A percentile compares a stretch with the other conserved stretches of the same genome.
These are phyloP conservation scores for Lampris megalopsis DNA, from an alignment of 2,113 vertebrate species.

Conservation along the genomic window DNA sequence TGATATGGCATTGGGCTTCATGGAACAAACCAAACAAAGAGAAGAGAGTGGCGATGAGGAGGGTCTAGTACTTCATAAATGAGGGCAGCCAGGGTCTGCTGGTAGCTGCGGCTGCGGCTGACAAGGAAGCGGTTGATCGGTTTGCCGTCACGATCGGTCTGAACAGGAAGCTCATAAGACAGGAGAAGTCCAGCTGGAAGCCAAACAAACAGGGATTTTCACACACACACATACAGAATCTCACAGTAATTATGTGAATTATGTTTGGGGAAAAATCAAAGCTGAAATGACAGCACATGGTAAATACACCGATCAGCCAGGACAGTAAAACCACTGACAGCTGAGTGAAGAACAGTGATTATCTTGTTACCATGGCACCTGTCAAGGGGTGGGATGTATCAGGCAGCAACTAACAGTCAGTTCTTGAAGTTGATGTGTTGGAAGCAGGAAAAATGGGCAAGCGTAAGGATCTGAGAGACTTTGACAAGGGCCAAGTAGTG, in stretches of 20 bases:
- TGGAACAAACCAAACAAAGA: not conserved
- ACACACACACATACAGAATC: not conserved
- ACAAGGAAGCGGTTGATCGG: slow-evolving; percentile 88
- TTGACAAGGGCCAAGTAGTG: no score
- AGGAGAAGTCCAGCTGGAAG: slow-evolving; percentile 90
- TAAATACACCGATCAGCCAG: no score
- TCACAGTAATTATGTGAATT: not conserved
- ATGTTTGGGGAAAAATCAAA: no score
- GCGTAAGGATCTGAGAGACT: no score
- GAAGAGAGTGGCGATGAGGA: not conserved
- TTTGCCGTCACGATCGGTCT: slow-evolving; percentile 89
- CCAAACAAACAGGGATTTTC: slow-evolving; percentile 6
- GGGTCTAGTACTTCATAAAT: slow-evolving; percentile 87
- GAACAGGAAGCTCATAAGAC: slow-evolving; percentile 89
- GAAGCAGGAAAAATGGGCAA: no score
- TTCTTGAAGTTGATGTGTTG: no score
- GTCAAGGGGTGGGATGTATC: no score
- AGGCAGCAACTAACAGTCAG: no score
- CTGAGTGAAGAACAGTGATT: no score
- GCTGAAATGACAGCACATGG: no score
- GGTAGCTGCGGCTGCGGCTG: slow-evolving; percentile 90
- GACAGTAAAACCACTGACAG: no score
- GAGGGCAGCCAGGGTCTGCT: slow-evolving; percentile 89
- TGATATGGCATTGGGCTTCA: not conserved
- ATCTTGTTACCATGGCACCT: no score